Evolutionary conservation across 2,888 invertebrate genomes (phyloP), one percentile per base, ranked within the genome.

Genomic region (Galerucella calmariensis): DNA sequence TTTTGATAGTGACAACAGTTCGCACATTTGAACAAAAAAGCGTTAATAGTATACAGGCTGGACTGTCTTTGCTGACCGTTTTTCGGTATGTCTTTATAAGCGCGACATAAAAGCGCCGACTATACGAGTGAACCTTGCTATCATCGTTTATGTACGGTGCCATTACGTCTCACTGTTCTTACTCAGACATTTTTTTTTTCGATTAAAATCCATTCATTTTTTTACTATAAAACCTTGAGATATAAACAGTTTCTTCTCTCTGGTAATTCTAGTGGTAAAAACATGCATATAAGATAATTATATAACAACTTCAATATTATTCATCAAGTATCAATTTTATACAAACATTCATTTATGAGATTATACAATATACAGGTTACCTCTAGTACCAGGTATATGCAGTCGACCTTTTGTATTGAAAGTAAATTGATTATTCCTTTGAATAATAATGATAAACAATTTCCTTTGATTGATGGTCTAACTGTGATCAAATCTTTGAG

Each of bases 361-460:
- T 41, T 62, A 51, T 67, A 65, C 71, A 75, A 75, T 71, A 62
- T 75, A 48, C 67, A 16, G 67, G 67, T 41, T 44, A 67, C 41
- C 9, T 10, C 1, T 27, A n/a, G n/a, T n/a, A n/a, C n/a, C n/a
- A 44, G 35, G 44, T 58, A 56, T 58, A 67, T 67, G 67, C n/a
- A 24, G 58, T 63, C 71, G 71, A 75, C 74, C 74, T 75, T 75
- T 75, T 70, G 62, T 75, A 65, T 71, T 68, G 67, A 71, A 75
- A 68, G 74, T 71, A 75, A 73, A 74, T 68, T 67, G 70, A 74
- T 74, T 74, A 71, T 74, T 71, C 68, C 67, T 72, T 68, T 63
- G 68, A 71, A 68, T 75, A 75, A 65, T 74, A 61, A 71, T 51
- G 61, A 63, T 63, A 35, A 58, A 65, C 65, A 75, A 71, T 75